Evolutionary conservation across 2,888 invertebrate species (phyloP), one percentile per base, ranked within the genome.

Genomic region (Pammene fasciana): DNA sequence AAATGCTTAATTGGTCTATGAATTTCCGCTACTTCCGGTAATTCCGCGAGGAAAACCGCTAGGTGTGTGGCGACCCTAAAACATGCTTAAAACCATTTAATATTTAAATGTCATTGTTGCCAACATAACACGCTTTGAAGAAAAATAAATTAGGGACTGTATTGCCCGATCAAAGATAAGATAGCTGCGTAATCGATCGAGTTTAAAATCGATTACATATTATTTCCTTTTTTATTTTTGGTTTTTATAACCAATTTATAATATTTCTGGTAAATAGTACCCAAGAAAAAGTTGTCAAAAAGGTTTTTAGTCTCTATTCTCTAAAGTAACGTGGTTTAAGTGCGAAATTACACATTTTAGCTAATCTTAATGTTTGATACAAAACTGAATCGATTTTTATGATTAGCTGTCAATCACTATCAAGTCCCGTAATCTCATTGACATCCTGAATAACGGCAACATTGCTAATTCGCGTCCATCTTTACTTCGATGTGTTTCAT

Each of bases 391-490:
- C 46, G 54, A 55, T 60, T 38, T n/a, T 13, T 36, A n/a, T 60
- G 16, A 18, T 11, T 57, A 41, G 16, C 18, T 46, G 45, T 46
- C 65, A 59, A 65, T 70, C 26, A 45, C 46, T 36, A 65, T 60
- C 38, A 11, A 70, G 65, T 70, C 65, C 70, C 65, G 68, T 70
- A 70, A 65, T 65, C 59, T 52, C 62, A 57, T 57, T 71, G 65
- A 70, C 70, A 54, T 70, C 56, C 54, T 61, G 55, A 56, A 70
- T 70, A 66, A 66, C 76, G 77, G 82, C 89, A 90, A 90, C 88
- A 88, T 84, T 78, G 84, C 82, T 84, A 88, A 88, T 89, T 89
- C 86, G 92, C 92, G 92, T 92, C 92, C 92, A 92, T 92, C 92
- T 92, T 92, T 90, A 86, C 85, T 86, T 88, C 89, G 88, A 87